Percentiles rank a stretch among this genome's conserved stretches.
These are phyloP conservation scores for Haliclona indistincta DNA, from an alignment of 37 sponge, comb jelly and placozoan species.

Conservation along the genomic window DNA sequence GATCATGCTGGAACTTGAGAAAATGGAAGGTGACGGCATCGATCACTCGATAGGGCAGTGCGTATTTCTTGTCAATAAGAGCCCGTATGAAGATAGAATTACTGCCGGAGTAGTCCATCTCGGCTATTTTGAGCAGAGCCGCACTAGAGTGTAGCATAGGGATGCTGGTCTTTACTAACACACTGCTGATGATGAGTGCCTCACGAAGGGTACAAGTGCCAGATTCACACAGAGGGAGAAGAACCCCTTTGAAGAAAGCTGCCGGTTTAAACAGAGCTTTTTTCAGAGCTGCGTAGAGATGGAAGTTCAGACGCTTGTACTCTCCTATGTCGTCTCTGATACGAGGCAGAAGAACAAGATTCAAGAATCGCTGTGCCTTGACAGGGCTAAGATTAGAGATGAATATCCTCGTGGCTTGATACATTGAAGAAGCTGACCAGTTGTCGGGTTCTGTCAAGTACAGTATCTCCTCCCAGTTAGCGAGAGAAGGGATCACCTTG, in stretches of 20 bases:
- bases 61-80: slow-evolving; percentile 95
- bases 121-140: slow-evolving; percentile 93
- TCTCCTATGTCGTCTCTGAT: slow-evolving; percentile 98
- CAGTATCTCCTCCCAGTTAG: slow-evolving; percentile 96
- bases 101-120: slow-evolving; percentile 95
- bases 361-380: slow-evolving; percentile 92
- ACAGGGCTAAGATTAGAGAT: slow-evolving; percentile 82
- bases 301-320: slow-evolving; percentile 92
- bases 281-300: slow-evolving; percentile 95
- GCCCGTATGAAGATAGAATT: slow-evolving; percentile 93
- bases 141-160: slow-evolving; percentile 96
- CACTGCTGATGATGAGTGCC: slow-evolving; percentile 94
- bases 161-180: slow-evolving; percentile 82
- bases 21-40: slow-evolving; percentile 91
- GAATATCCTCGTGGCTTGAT: slow-evolving; percentile 93
- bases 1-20: slow-evolving; percentile 67
- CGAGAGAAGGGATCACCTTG: slow-evolving; percentile 90
- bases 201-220: slow-evolving; percentile 93
- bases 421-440: slow-evolving; percentile 98
- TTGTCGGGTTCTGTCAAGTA: slow-evolving; percentile 84
- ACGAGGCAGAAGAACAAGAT: slow-evolving; percentile 90
- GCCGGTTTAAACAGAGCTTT: slow-evolving; percentile 96
- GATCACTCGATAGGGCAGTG: slow-evolving; percentile 92
- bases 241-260: slow-evolving; percentile 98
- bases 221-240: slow-evolving; percentile 88